Base-by-base conservation (phyloP, 2,888 invertebrate species). In the Cryptus viduatorius region DNA sequence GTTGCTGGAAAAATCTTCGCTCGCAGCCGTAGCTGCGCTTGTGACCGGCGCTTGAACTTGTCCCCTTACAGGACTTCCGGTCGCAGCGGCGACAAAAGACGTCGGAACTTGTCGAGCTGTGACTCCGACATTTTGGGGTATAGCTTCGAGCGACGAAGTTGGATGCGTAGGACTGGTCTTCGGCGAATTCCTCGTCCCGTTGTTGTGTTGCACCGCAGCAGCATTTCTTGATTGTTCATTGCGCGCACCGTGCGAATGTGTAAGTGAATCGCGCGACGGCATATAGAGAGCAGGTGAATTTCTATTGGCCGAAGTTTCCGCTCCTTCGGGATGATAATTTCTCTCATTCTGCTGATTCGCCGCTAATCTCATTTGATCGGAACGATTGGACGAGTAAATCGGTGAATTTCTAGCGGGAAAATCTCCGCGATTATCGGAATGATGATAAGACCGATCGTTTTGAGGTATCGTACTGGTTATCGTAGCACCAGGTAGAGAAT, bases 121-220 rank as follows among this genome's bases (percentile, higher is more conserved):
- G 76, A 88, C 89, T 7, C 87, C 83, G 4, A 85, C 73, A 59
- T 88, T 90, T 72, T 89, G 89, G 16, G 86, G 76, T 31, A 71
- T 75, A 14, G 85, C 83, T 16, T 90, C 91, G 4, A 86, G 82
- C n/a, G 84, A 65, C n/a, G 86, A 67, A 16, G 87, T 87, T 71
- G 82, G 82, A 29, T 90, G 90, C 1, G 90, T 90, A 67, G 90
- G 91, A 89, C 93, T 91, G 83, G 94, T 92, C 80, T 95, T 93
- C 92, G 94, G 87, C 94, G 94, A 72, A 94, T 94, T 87, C 93
- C 94, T 91, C 92, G 94, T 90, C 91, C 95, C 93, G 44, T 94
- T 94, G 44, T 94, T 94, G 68, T 94, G 94, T 10, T 93, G 93
- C 82, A 93, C 85, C 72, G 83, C 24, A 16, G 65, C 8, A n/a